A percentile compares a stretch with the other conserved stretches of the same genome.
Conservation (phyloP, 2,113 vertebrate genomes). For the Apeltes quadracus region DNA sequence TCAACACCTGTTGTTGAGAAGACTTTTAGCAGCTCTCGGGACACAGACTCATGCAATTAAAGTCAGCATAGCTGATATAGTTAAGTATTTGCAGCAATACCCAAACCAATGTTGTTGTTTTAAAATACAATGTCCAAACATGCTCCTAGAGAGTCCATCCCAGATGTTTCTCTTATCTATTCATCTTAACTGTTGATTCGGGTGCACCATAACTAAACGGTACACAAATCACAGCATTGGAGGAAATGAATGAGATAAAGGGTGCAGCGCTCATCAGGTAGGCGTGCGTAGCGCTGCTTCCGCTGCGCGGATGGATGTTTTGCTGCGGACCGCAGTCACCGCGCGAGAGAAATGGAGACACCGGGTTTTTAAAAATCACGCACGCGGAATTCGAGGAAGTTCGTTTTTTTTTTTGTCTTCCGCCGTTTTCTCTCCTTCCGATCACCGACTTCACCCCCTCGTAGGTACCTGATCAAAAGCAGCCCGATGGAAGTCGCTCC, state of each 20-base stretch:
- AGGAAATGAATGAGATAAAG: background rate
- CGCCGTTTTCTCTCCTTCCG: background rate
- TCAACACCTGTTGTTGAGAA: background rate
- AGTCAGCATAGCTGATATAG: background rate
- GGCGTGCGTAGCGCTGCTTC: conserved; percentile 8
- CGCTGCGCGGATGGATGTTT: conserved; percentile 30
- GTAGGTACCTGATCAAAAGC: background rate
- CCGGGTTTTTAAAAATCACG: conserved; percentile 43
- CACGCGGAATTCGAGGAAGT: conserved; percentile 44
- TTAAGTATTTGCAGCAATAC: background rate
- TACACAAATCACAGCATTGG: too few relatives aligned
- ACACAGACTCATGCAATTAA: background rate
- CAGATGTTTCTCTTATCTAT: background rate
- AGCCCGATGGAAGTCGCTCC: conserved; percentile 64
- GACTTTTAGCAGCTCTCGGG: background rate
- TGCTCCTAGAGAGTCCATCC: background rate
- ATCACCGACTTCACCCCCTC: background rate
- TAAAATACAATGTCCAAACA: background rate
- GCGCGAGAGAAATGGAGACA: conserved; percentile 72
- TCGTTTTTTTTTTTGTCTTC: conserved; percentile 4
- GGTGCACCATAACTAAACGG: background rate
- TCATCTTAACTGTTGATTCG: background rate
- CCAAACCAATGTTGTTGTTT: background rate
- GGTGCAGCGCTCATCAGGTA: background rate
- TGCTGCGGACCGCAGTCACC: conserved; percentile 53